Conservation (phyloP, 2,888 invertebrate species). For the Andricus curvator region DNA sequence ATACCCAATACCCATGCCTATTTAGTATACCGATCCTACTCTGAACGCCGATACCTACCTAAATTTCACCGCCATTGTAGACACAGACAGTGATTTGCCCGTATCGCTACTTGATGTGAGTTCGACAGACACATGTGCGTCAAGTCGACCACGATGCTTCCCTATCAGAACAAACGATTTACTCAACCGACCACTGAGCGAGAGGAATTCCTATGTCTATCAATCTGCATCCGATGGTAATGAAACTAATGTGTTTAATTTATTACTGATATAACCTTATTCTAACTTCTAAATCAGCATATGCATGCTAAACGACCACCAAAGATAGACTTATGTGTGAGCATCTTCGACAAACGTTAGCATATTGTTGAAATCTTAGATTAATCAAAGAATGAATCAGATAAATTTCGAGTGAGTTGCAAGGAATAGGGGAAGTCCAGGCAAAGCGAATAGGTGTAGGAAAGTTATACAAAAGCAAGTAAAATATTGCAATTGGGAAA, state of each 20-base stretch:
- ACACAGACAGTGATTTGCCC: constrained; percentile 60
- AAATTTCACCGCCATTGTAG: constrained; percentile 57
- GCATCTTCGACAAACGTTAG: no score
- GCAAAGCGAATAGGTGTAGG: no score
- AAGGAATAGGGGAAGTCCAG: no score
- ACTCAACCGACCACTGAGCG: not conserved
- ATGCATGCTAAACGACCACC: no score
- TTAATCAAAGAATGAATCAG: no score
- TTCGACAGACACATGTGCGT: constrained; percentile 59
- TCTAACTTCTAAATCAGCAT: not conserved
- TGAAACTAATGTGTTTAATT: not conserved
- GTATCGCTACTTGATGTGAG: constrained; percentile 60
- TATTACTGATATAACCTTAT: not conserved
- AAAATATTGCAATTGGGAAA: no score
- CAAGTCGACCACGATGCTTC: constrained; percentile 19
- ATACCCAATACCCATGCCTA: constrained; percentile 46
- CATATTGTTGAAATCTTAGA: no score
- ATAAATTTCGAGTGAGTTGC: no score
- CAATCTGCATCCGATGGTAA: not conserved
- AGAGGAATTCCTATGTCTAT: constrained; percentile 2
- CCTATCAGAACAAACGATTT: constrained; percentile 19
- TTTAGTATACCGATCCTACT: constrained; percentile 34
- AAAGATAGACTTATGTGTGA: no score
- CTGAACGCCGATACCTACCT: constrained; percentile 55
- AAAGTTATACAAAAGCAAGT: no score